Evolutionary conservation across 2,888 invertebrate genomes (phyloP).

Genomic region (Cryptophagus acutangulus): DNA sequence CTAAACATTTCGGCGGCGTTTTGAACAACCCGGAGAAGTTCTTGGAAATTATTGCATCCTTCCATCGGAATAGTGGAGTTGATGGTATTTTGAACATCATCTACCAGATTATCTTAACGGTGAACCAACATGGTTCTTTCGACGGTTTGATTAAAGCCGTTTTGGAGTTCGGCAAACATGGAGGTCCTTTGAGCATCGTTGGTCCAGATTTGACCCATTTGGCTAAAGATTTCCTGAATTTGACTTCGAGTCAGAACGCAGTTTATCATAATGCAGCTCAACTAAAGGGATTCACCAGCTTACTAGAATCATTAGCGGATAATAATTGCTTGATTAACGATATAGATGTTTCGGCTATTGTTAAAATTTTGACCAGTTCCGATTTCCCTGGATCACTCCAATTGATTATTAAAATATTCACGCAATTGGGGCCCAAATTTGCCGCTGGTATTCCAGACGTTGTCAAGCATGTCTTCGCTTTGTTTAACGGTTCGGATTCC

Average conservation of each 20-base stretch:
- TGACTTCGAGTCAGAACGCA: background rate
- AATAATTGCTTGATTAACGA: background rate
- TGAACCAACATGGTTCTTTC: slow-evolving; percentile 4
- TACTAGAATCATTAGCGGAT: background rate
- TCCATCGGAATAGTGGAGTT: background rate
- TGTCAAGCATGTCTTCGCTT: background rate
- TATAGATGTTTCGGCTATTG: slow-evolving; percentile 1
- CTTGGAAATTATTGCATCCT: background rate
- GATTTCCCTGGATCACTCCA: background rate
- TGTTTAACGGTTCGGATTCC: slow-evolving; percentile 1
- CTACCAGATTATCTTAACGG: background rate
- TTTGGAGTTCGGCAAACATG: background rate
- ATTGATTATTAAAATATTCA: background rate
- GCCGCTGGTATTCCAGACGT: background rate
- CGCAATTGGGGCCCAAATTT: background rate
- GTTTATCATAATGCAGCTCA: background rate
- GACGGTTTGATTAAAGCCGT: background rate
- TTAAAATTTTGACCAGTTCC: background rate
- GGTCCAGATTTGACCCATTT: background rate
- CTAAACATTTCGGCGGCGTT: background rate
- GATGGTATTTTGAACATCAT: slow-evolving; percentile 3
- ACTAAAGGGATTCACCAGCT: slow-evolving; percentile 1
- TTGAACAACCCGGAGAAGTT: background rate
- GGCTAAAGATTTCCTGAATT: background rate
- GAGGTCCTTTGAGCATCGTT: background rate